Base-by-base conservation (phyloP, 2,888 invertebrate species). In the Pardosa pseudoannulata region DNA sequence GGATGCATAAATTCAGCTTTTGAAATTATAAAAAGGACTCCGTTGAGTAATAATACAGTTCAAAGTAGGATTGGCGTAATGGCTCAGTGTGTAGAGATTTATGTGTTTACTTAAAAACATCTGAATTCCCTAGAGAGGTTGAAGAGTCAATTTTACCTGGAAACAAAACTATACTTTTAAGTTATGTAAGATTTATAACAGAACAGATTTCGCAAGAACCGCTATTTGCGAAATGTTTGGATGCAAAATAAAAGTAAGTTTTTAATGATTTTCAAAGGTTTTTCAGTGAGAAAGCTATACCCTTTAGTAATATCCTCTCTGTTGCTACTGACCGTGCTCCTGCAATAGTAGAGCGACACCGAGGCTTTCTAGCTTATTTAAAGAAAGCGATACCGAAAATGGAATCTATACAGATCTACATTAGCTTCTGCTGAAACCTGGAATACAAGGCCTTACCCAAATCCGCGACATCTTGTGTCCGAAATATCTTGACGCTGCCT, bases 191-290 rank as follows among this genome's bases (percentile, higher is more conserved):
- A 75, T 73, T 65, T 56, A 3, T 76, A 56, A 73, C 11, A 71
- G 27, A 36, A n/a, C 23, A 36, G 0, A 29, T 72, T 31, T 56
- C 23, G 23, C 79, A 88, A 85, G 88, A 88, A 72, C 29, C 88
- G 73, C 75, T 89, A 68, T 79, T 88, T 80, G 86, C 79, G 19
- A 79, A 65, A 79, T 32, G 67, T 32, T 75, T 88, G 36, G 68
- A 79, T 46, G 87, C 80, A 2, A 88, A 76, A 88, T 79, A 83
- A 6, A 23, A 56, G 23, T 6, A 19, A 3, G 23, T 23, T 6
- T 29, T 74, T 82, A 65, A 73, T 56, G 75, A 32, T 32, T 70
- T 80, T 16, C 75, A 65, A 65, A 36, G 28, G n/a, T 74, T 75
- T 80, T 88, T 88, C 68, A 31, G 71, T 50, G 64, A 28, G 39